Conservation (phyloP, 1,140 invertebrate species). For the Saccostrea cuccullata region DNA sequence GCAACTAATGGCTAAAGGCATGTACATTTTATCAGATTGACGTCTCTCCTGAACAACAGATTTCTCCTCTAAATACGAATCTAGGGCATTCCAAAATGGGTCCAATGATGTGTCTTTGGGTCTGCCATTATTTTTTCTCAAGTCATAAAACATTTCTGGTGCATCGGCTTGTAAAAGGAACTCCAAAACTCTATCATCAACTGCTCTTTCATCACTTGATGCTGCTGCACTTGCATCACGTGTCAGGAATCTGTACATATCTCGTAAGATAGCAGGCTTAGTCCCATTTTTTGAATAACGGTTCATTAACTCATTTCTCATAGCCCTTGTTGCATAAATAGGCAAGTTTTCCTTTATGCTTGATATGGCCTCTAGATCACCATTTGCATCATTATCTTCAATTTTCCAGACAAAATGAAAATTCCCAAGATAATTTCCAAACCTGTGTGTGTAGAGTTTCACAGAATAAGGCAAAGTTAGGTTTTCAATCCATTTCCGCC, state of each 20-base stretch:
- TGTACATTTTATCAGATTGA: slow-evolving; percentile 22
- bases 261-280: no score
- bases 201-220: not conserved
- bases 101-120: slow-evolving; percentile 41
- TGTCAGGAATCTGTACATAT: no score
- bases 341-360: slow-evolving; percentile 18
- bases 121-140: slow-evolving; percentile 45
- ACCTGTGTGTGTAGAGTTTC: slow-evolving; percentile 11
- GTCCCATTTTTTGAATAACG: not conserved
- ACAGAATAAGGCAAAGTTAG: no score
- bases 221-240: not conserved
- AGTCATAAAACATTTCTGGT: slow-evolving; percentile 35
- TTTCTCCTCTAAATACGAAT: slow-evolving; percentile 45
- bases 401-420: slow-evolving; percentile 41
- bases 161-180: slow-evolving; percentile 42
- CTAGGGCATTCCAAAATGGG: slow-evolving; percentile 53
- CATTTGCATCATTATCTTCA: slow-evolving; percentile 29
- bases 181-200: slow-evolving; percentile 20
- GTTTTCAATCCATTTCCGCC: not conserved
- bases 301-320: slow-evolving; percentile 51
- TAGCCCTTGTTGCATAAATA: slow-evolving; percentile 45
- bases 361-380: not conserved
- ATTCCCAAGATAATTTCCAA: slow-evolving; percentile 41
- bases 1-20: slow-evolving; percentile 49
- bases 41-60: slow-evolving; percentile 42